Percentiles rank a stretch among this genome's conserved stretches.
Evolutionary conservation across 2,797 vertebrate species (phyloP).

Genomic region (Gymnopithys bicolor): DNA sequence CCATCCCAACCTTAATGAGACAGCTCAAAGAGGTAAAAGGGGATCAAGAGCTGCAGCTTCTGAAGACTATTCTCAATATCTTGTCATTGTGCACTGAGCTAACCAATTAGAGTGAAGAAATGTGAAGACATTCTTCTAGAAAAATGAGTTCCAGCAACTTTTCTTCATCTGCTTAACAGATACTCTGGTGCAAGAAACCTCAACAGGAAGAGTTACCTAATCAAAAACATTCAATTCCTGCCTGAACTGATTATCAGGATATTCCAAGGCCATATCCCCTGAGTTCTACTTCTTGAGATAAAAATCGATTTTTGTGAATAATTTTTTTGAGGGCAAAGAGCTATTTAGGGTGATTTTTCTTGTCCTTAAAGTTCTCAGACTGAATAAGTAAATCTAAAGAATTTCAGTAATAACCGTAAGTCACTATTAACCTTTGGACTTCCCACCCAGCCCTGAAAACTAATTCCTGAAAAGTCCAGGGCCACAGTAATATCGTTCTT

Average conservation of each 20-base stretch:
- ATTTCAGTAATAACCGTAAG: not conserved
- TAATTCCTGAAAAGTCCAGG: not conserved
- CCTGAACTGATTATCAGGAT: slow-evolving; percentile 22
- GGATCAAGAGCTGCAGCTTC: slow-evolving; percentile 1
- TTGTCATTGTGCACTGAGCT: not conserved
- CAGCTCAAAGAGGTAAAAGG: not conserved
- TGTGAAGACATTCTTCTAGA: not conserved
- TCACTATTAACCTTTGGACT: not conserved
- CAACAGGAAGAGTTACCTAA: slow-evolving; percentile 27
- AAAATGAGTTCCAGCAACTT: slow-evolving; percentile 37
- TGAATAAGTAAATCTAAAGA: not conserved
- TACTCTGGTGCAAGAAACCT: not conserved
- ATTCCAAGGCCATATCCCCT: not conserved
- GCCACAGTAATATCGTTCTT: not conserved
- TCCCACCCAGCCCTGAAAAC: not conserved
- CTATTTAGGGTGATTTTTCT: not conserved
- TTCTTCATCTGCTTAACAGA: slow-evolving; percentile 33
- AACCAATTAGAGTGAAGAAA: slow-evolving; percentile 23
- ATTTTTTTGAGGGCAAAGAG: not conserved
- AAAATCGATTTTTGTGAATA: not conserved
- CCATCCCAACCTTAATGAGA: not conserved
- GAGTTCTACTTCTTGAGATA: not conserved
- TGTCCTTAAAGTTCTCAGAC: not conserved
- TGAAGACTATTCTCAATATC: not conserved
- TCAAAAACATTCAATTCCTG: slow-evolving; percentile 10